phyloP scores from a whole-genome alignment of 1,140 invertebrate genomes.

The Zaprionus camerounensis region DNA sequence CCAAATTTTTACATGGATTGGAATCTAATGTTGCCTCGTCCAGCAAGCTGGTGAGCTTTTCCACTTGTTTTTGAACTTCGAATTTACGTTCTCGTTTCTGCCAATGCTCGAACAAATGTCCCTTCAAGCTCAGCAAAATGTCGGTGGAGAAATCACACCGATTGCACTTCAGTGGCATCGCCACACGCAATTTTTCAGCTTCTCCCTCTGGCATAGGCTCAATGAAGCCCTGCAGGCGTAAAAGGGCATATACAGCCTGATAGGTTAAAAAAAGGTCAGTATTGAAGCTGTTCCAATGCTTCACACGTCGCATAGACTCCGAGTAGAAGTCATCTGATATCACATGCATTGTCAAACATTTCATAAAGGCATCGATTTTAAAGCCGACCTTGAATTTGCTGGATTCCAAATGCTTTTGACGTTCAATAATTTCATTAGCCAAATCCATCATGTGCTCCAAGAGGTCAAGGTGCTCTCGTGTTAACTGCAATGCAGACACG shows the following conservation, averaged over 20 bases:
- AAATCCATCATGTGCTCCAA: conserved; percentile 66
- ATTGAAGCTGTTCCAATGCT: conserved; percentile 68
- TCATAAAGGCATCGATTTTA: conserved; percentile 51
- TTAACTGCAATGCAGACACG: conserved; percentile 26
- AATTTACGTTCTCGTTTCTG: conserved; percentile 23
- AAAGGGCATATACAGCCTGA: conserved; percentile 40
- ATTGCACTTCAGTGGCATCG: conserved; percentile 37
- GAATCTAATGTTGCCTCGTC: conserved; percentile 11
- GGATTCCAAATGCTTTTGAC: conserved; percentile 34
- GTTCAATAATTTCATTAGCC: conserved; percentile 58
- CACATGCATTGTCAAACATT: conserved; percentile 57
- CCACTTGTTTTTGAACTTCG: conserved; percentile 33
- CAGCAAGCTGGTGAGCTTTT: conserved; percentile 40
- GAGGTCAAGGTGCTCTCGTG: conserved; percentile 49
- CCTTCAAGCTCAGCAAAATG: conserved; percentile 35
- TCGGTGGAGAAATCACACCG: conserved; percentile 57
- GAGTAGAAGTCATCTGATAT: conserved; percentile 66
- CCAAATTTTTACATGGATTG: neutral
- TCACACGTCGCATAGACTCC: conserved; percentile 21
- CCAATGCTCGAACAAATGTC: conserved; percentile 61
- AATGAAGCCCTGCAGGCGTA: conserved; percentile 44
- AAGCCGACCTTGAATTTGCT: conserved; percentile 62
- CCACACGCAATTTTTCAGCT: conserved; percentile 1
- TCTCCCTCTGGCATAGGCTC: conserved; percentile 39
- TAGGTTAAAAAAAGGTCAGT: conserved; percentile 59